These are phyloP conservation scores for Thomomys bottae DNA, from an alignment of 2,113 vertebrate genomes.

Conservation along the genomic window DNA sequence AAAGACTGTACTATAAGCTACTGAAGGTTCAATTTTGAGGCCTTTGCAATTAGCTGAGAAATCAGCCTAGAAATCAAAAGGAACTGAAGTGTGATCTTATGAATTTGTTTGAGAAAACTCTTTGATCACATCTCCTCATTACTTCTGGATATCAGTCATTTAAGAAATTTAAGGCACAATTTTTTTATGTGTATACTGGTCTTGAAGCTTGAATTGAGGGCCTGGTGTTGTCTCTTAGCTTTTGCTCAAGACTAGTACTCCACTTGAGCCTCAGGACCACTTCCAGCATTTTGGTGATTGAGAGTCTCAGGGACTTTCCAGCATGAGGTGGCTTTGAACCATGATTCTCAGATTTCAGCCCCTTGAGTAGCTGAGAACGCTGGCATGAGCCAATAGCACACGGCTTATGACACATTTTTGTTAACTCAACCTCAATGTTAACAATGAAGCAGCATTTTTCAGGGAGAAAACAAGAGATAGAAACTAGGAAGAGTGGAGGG, in stretches of 20 bases:
- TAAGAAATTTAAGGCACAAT: neutral
- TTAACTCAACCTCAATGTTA: neutral
- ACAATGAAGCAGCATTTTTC: neutral
- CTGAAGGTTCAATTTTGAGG: neutral
- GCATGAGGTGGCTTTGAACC: too few species aligned
- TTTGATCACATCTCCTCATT: neutral
- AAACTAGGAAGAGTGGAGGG: neutral
- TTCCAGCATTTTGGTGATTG: too few species aligned
- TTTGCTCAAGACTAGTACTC: too few species aligned
- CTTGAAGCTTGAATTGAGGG: too few species aligned
- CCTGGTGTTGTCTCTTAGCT: too few species aligned
- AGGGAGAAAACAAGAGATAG: neutral
- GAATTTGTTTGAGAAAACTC: constrained; percentile 9
- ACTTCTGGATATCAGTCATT: neutral
- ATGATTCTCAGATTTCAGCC: too few species aligned
- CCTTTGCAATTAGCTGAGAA: neutral
- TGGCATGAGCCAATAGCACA: too few species aligned
- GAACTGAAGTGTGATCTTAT: neutral
- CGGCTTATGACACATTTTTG: neutral
- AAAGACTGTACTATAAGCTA: neutral
- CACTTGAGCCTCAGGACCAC: too few species aligned
- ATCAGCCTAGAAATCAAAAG: neutral
- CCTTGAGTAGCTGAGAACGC: too few species aligned
- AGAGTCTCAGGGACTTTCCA: too few species aligned
- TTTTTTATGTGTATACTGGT: neutral